Percentiles rank a stretch among this genome's conserved stretches.
These are phyloP conservation scores for Drosophila multiciliata DNA, from an alignment of 2,888 invertebrate genomes.

Conservation along the genomic window DNA sequence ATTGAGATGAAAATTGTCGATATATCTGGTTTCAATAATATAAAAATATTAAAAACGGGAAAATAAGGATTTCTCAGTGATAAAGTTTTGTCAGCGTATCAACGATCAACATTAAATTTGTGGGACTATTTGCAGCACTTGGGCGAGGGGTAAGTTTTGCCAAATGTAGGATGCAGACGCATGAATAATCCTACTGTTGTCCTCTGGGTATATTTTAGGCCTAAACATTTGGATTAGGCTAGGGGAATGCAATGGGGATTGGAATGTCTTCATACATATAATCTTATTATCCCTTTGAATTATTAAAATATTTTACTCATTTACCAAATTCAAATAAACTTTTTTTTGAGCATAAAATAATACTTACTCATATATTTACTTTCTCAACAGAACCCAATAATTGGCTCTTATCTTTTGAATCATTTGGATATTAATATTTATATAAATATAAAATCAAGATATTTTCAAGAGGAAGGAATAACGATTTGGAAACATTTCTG, in stretches of 20 bases:
- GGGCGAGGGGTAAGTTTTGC: background rate
- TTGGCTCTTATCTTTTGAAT: background rate
- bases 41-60: background rate
- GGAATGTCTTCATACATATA: background rate
- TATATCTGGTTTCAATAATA: background rate
- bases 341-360: background rate
- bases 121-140: background rate
- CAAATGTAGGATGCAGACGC: background rate
- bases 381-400: background rate
- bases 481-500: constrained; percentile 10
- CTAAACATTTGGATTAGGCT: constrained; percentile 57
- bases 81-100: background rate
- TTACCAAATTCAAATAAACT: background rate
- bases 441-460: background rate
- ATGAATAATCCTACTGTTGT: background rate
- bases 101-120: constrained; percentile 2
- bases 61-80: background rate
- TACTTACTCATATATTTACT: background rate
- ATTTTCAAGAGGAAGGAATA: background rate
- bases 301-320: background rate
- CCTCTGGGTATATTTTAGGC: background rate
- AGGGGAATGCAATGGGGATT: background rate
- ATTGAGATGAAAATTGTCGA: background rate
- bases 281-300: background rate
- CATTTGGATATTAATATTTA: background rate